phyloP scores from a whole-genome alignment of 2,888 invertebrate species.

The Cotesia congregata region DNA sequence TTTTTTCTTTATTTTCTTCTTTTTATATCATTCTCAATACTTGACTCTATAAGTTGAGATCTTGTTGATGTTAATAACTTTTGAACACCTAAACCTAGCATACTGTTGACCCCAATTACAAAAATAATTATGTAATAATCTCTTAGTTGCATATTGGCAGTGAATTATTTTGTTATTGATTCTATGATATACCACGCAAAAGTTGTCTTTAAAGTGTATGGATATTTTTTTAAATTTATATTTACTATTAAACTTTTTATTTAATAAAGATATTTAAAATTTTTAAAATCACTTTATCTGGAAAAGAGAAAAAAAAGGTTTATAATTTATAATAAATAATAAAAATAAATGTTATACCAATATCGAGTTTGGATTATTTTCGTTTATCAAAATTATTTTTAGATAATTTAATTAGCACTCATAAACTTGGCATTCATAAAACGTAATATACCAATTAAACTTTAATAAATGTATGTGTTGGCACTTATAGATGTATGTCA shows the following conservation, averaged over 20 bases:
- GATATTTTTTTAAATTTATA: not conserved
- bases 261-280: too few species aligned
- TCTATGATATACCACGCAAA: constrained; percentile 31
- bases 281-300: too few species aligned
- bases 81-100: constrained; percentile 13
- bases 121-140: constrained; percentile 56
- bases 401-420: not conserved
- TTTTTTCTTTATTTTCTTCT: not conserved
- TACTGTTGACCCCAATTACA: constrained; percentile 55
- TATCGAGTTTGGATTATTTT: not conserved
- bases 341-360: not conserved
- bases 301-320: too few species aligned
- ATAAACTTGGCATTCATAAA: not conserved
- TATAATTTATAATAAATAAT: not conserved
- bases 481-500: not conserved
- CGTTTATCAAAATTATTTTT: not conserved
- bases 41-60: not conserved
- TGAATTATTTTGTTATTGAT: constrained; percentile 34
- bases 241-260: too few species aligned
- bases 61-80: not conserved
- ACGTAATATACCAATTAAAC: not conserved
- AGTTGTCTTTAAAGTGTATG: not conserved
- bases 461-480: not conserved
- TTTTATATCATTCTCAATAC: not conserved
- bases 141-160: constrained; percentile 26